phyloP scores from a whole-genome alignment of 2,113 vertebrate genomes.

The Nesoenas mayeri region DNA sequence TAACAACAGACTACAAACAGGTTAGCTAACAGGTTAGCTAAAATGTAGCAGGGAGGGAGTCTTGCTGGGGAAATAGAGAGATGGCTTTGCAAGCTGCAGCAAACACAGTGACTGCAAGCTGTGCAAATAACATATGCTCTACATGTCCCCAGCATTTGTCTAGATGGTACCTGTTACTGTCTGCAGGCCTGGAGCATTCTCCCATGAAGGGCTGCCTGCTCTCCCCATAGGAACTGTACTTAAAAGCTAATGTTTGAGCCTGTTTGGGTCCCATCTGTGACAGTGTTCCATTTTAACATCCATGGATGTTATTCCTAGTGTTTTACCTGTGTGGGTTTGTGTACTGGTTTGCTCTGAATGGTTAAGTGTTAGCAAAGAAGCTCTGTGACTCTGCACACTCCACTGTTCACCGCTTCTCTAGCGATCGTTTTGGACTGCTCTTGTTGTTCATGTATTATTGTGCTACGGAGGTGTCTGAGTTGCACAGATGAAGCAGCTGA shows the following conservation, averaged over 20 bases:
- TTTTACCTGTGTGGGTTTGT: background rate
- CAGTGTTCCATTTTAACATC: background rate
- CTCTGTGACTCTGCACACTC: background rate
- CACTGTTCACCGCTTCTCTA: background rate
- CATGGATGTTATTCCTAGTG: background rate
- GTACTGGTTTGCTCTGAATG: background rate
- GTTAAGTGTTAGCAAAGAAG: background rate
- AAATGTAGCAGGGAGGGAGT: background rate
- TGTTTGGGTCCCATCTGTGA: background rate
- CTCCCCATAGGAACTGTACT: background rate
- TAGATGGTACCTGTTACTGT: background rate
- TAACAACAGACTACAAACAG: background rate
- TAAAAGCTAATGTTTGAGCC: background rate
- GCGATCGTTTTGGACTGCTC: background rate
- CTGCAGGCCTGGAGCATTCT: background rate
- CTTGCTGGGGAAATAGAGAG: background rate
- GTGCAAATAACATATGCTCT: background rate
- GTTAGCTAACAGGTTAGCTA: background rate
- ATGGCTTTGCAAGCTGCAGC: background rate
- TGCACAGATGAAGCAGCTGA: conserved; percentile 9
- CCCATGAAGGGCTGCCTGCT: background rate
- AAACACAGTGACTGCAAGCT: background rate
- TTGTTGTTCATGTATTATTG: rapidly evolving
- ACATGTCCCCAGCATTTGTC: background rate
- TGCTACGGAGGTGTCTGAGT: background rate